Conservation (phyloP, 2,888 invertebrate species). For the Drosophila rubida region DNA sequence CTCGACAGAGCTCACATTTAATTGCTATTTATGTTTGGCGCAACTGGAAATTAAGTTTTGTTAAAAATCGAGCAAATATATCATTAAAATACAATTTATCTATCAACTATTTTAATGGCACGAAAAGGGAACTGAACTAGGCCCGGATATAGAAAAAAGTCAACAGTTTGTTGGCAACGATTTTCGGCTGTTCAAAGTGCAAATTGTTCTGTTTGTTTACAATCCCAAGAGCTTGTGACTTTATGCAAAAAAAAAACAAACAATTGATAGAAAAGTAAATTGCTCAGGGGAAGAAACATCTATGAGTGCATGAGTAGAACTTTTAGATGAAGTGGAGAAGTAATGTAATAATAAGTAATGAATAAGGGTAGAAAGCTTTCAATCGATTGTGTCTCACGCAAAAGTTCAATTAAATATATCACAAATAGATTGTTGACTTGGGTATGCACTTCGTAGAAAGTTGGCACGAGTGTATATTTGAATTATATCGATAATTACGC, state of each 20-base stretch:
- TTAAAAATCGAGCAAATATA: slow-evolving; percentile 2
- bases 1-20: background rate
- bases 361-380: background rate
- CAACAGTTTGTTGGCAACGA: slow-evolving; percentile 55
- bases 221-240: slow-evolving; percentile 47
- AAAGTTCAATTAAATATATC: background rate
- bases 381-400: background rate
- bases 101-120: slow-evolving; percentile 16
- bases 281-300: background rate
- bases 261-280: background rate
- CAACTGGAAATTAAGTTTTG: slow-evolving; percentile 10
- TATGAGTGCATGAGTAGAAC: background rate
- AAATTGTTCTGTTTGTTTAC: slow-evolving; percentile 43
- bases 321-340: background rate
- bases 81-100: slow-evolving; percentile 29
- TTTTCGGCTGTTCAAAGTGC: slow-evolving; percentile 41
- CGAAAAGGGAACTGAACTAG: slow-evolving; percentile 31
- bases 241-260: slow-evolving; percentile 28
- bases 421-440: background rate
- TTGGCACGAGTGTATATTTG: background rate
- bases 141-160: slow-evolving; percentile 46
- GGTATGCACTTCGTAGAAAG: too few species aligned
- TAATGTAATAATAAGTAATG: background rate
- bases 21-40: slow-evolving; percentile 2
- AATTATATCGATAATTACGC: background rate